Conservation (phyloP, 2,113 vertebrate genomes). For the Dicentrarchus labrax region DNA sequence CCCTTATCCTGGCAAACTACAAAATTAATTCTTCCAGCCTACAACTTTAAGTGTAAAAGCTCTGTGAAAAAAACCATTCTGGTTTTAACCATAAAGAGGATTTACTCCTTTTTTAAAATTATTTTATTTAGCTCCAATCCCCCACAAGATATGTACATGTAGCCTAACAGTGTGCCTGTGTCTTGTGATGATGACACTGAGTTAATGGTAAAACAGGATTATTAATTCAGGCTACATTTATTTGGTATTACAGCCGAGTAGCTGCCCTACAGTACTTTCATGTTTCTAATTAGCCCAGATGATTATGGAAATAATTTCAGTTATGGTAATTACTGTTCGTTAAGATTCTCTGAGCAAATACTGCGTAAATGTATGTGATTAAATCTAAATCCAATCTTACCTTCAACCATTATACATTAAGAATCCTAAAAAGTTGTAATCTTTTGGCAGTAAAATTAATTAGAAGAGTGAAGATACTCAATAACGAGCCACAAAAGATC, state of each 20-base stretch:
- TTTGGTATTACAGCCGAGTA: constrained; percentile 23
- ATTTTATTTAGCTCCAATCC: background rate
- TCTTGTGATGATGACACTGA: background rate
- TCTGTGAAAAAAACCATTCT: background rate
- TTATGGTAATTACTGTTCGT: constrained; percentile 27
- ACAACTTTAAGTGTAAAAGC: background rate
- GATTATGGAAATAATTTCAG: constrained; percentile 55
- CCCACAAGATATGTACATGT: background rate
- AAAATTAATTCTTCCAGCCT: background rate
- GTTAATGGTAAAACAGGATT: background rate
- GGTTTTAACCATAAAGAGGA: background rate
- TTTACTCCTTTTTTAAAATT: background rate
- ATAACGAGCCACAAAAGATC: constrained; percentile 22
- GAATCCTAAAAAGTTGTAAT: background rate
- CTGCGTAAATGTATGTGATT: constrained; percentile 18
- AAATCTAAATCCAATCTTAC: constrained; percentile 33
- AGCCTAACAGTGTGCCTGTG: background rate
- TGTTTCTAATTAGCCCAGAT: constrained; percentile 36
- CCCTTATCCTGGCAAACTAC: background rate
- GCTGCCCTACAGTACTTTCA: constrained; percentile 34
- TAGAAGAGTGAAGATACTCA: background rate
- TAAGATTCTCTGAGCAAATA: constrained; percentile 4
- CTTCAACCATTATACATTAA: background rate
- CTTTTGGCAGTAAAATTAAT: background rate
- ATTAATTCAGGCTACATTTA: constrained; percentile 20